Conservation (phyloP, 2,113 vertebrate genomes). For the Percopsis transmontana region DNA sequence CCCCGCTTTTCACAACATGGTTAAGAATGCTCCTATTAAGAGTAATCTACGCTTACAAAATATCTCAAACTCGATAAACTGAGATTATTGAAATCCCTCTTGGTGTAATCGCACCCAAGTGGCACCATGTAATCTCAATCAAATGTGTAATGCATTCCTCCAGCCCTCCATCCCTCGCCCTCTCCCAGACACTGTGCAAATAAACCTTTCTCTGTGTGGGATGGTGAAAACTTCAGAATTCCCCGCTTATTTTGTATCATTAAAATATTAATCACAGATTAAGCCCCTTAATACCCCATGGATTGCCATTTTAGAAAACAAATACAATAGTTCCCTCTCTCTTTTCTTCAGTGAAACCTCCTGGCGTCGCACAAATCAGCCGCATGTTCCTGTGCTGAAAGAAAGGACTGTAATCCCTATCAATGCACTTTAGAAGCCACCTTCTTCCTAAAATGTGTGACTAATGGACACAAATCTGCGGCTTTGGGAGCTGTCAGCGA, state of each 20-base stretch:
- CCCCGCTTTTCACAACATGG: constrained; percentile 45
- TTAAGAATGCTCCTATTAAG: constrained; percentile 61
- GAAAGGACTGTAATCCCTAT: constrained; percentile 81
- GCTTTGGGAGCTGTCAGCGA: constrained; percentile 78
- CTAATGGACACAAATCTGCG: constrained; percentile 84
- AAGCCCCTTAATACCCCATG: constrained; percentile 73
- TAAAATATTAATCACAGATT: constrained; percentile 83
- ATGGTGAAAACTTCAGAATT: constrained; percentile 62
- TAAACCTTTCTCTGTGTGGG: constrained; percentile 55
- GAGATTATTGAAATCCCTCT: constrained; percentile 75
- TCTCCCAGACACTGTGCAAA: constrained; percentile 47
- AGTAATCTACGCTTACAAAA: constrained; percentile 75
- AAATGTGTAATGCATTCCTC: constrained; percentile 39
- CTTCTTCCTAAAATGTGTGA: constrained; percentile 85
- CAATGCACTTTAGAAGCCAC: constrained; percentile 82
- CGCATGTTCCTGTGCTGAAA: constrained; percentile 72
- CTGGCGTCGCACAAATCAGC: constrained; percentile 77
- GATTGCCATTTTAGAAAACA: constrained; percentile 77
- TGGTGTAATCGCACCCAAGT: constrained; percentile 64
- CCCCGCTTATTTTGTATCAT: constrained; percentile 71
- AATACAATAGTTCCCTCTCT: constrained; percentile 73
- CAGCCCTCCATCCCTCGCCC: constrained; percentile 1
- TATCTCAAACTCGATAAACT: constrained; percentile 68
- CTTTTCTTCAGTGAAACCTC: constrained; percentile 72
- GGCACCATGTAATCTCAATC: constrained; percentile 66